Percentiles rank a stretch among this genome's conserved stretches.
Evolutionary conservation across 1,140 invertebrate genomes (phyloP).

Genomic region (Drosophila oshimai): DNA sequence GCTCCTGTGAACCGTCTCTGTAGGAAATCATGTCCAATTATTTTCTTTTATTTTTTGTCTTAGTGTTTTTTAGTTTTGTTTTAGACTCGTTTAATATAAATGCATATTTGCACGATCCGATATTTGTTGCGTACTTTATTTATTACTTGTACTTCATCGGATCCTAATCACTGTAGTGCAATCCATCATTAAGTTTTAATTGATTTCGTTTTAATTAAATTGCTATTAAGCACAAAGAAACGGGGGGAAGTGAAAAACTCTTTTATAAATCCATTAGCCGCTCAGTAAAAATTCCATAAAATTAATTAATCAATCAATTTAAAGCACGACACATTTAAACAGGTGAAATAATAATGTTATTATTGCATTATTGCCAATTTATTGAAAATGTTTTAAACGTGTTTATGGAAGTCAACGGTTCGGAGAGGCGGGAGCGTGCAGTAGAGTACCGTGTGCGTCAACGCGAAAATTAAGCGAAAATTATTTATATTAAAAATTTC

Average conservation of each 20-base stretch:
- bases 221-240: constrained; percentile 23
- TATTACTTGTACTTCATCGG: constrained; percentile 1
- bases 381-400: constrained; percentile 56
- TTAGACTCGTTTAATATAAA: neutral
- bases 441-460: constrained; percentile 20
- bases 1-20: no score
- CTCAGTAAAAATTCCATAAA: constrained; percentile 28
- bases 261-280: constrained; percentile 14
- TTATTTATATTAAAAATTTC: constrained; percentile 73
- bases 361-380: no score
- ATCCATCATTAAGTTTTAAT: constrained; percentile 38
- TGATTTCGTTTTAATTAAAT: constrained; percentile 65
- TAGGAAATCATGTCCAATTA: no score
- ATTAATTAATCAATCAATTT: constrained; percentile 57
- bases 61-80: neutral
- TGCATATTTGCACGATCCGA: neutral
- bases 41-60: no score
- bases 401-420: neutral
- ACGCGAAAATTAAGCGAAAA: constrained; percentile 53
- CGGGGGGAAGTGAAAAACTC: no score
- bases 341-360: no score
- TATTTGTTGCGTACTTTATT: neutral
- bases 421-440: neutral
- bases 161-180: constrained; percentile 34
- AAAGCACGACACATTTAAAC: constrained; percentile 24